Evolutionary conservation across 2,113 vertebrate species (phyloP).

Genomic region (Climacteris rufus): DNA sequence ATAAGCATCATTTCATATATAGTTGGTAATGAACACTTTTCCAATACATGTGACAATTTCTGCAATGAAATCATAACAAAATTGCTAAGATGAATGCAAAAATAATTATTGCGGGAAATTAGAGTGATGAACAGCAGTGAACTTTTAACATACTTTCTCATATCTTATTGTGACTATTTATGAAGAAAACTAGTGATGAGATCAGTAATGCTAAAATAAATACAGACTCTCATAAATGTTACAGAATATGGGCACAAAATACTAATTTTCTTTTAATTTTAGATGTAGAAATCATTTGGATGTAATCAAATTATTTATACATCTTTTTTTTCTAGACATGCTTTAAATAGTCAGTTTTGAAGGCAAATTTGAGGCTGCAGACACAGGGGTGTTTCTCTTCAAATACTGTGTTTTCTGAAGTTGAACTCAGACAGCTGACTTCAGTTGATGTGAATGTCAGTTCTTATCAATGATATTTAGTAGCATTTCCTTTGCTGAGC

Average conservation of each 20-base stretch:
- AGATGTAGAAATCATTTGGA: neutral
- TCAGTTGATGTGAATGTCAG: neutral
- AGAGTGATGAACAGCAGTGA: neutral
- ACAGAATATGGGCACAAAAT: neutral
- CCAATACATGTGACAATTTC: neutral
- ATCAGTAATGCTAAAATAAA: neutral
- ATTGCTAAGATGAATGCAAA: neutral
- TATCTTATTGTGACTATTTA: neutral
- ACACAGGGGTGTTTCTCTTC: neutral
- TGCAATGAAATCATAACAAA: neutral
- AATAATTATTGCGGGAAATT: neutral
- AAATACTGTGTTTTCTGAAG: neutral
- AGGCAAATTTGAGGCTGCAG: neutral
- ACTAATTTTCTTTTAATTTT: neutral
- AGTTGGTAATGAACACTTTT: neutral
- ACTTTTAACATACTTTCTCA: neutral
- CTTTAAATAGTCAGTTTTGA: neutral
- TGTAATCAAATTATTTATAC: neutral
- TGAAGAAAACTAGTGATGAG: neutral
- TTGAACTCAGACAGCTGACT: neutral
- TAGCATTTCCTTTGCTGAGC: neutral
- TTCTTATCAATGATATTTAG: slow-evolving; percentile 3
- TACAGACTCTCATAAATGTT: neutral
- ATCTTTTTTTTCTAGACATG: neutral
- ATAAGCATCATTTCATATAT: neutral